These are phyloP conservation scores for Sthenelais limicola DNA, from an alignment of 2,888 invertebrate species.

Conservation along the genomic window DNA sequence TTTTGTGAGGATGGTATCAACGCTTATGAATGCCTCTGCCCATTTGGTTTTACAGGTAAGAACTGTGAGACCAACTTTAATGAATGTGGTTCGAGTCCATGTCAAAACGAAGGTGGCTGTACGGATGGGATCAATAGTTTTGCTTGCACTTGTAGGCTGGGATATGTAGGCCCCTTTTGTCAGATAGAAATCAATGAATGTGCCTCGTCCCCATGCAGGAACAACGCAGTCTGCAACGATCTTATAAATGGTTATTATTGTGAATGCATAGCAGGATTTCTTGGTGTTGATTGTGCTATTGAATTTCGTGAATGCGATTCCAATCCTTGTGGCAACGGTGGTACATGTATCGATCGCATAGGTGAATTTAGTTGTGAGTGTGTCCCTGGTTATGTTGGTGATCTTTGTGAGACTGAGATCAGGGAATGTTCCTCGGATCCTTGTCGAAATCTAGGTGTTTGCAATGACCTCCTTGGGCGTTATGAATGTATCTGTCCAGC, in stretches of 20 bases:
- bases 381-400: constrained; percentile 44
- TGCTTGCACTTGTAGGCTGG: constrained; percentile 45
- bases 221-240: constrained; percentile 48
- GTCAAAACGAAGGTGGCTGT: constrained; percentile 79
- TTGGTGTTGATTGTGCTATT: constrained; percentile 38
- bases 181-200: constrained; percentile 51
- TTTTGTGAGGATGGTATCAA: constrained; percentile 79
- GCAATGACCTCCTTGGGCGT: constrained; percentile 74
- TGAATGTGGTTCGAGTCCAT: constrained; percentile 85
- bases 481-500: constrained; percentile 48
- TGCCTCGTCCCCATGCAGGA: constrained; percentile 48
- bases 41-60: constrained; percentile 62
- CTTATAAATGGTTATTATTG: constrained; percentile 36
- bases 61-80: constrained; percentile 84
- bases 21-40: constrained; percentile 74
- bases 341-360: constrained; percentile 44
- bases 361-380: constrained; percentile 40
- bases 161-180: constrained; percentile 70
- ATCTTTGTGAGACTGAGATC: constrained; percentile 48
- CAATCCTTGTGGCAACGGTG: constrained; percentile 47
- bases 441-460: constrained; percentile 91
- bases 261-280: constrained; percentile 45
- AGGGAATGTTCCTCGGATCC: constrained; percentile 82
- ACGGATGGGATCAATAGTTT: constrained; percentile 44
- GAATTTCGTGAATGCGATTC: constrained; percentile 44